Evolutionary conservation across 2,113 vertebrate species (phyloP), one percentile per base, ranked within the genome.

Genomic region (Pheucticus melanocephalus): DNA sequence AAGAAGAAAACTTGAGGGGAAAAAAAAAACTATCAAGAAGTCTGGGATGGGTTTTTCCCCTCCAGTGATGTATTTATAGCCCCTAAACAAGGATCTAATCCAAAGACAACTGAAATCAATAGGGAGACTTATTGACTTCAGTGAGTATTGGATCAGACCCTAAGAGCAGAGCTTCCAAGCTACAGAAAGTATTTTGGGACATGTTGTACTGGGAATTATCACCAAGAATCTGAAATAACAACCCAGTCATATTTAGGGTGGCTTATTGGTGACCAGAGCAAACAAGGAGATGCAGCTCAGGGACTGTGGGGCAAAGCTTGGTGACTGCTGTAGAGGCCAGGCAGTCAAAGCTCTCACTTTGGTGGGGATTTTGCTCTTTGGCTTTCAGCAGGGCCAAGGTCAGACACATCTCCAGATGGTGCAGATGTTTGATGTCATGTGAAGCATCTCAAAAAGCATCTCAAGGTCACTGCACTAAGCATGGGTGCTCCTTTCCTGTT

Each of bases 21-120:
- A 8, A 24, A 35, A 19, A 12, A 27, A 35, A 19, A 28, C 71
- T 95, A 73, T 92, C 65, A 88, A 78, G 54, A 91, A 70, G 47
- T 40, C 75, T 78, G 56, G 35, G 78, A 70, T 77, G 44, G 86
- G 75, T 73, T 96, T 96, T 96, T 92, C 81, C 59, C 76, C 66
- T 93, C 76, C 59, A 65, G 30, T 73, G 44, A 84, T 95, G 24
- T 93, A 93, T 94, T 97, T 95, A 82, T 88, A 92, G 87, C 39
- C 80, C 69, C 60, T 72, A 69, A 95, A 90, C 44, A 92, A 86
- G 86, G 31, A 81, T 5, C 40, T 27, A 83, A 82, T 93, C 90
- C 93, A 93, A 97, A 88, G 45, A 88, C 88, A 93, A 93, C 80
- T 81, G 51, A 92, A 96, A 95, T 81, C 88, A 92, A 66, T 75